Evolutionary conservation across 2,888 invertebrate species (phyloP).

Genomic region (Leptura quadrifasciata): DNA sequence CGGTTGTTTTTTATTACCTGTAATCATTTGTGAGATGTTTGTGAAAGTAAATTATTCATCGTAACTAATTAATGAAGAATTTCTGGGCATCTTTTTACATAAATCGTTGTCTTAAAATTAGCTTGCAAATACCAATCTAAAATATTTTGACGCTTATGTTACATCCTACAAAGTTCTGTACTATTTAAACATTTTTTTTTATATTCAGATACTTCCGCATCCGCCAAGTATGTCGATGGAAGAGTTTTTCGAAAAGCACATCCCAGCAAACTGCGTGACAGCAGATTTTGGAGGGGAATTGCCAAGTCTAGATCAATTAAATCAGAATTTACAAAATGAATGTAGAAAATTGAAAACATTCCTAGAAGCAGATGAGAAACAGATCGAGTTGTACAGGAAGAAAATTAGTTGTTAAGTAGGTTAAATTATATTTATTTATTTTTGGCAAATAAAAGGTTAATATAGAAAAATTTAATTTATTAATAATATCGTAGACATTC

Average conservation of each 20-base stretch:
- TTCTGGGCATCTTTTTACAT: no score
- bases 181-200: not conserved
- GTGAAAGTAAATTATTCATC: no score
- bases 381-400: constrained; percentile 68
- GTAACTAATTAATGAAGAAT: no score
- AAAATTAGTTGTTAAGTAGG: constrained; percentile 6
- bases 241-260: constrained; percentile 76
- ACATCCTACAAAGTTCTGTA: not conserved
- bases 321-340: constrained; percentile 72
- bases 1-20: no score
- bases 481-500: no score
- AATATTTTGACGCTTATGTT: no score
- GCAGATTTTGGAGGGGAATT: constrained; percentile 79
- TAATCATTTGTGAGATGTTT: no score
- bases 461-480: not conserved
- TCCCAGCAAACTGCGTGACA: constrained; percentile 70
- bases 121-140: no score
- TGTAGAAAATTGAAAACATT: constrained; percentile 64
- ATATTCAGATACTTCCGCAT: constrained; percentile 78
- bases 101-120: no score
- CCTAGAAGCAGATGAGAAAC: constrained; percentile 66
- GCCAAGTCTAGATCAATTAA: constrained; percentile 75
- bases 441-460: constrained; percentile 13
- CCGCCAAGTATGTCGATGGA: constrained; percentile 75
- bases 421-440: constrained; percentile 13